Evolutionary conservation across 2,888 invertebrate species (phyloP), one percentile per base, ranked within the genome.

Genomic region (Idaea straminata): DNA sequence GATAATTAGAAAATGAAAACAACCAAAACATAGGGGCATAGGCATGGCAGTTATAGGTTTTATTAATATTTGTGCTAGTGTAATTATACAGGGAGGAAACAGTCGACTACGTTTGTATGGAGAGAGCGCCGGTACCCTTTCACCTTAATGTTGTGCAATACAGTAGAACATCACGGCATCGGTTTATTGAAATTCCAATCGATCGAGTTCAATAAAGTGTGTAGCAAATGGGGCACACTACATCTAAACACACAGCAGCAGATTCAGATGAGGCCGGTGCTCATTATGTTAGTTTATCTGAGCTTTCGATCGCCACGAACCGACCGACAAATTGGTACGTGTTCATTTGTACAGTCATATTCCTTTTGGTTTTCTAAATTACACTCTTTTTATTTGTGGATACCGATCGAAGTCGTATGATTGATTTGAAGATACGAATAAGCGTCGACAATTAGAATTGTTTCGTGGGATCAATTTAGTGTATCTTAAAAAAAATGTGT

Each of bases 251-350:
- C 59, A 58, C 61, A 66, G 72, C 71, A 72, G 73, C 70, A 60
- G 62, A 68, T 74, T 76, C 77, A 66, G 74, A 77, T 76, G 84
- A 83, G 80, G 83, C 77, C 80, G 80, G 82, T 83, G 79, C 80
- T 81, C 81, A 86, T 87, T 87, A 86, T 77, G 78, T 78, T 72
- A 71, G 74, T 59, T 83, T 89, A 89, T 89, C 89, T 80, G 66
- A 60, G 65, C 72, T 78, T 78, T 79, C 78, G 79, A 88, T 88
- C 88, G 80, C 83, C 85, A 84, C 83, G 83, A 25, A 83, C 75
- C 78, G 76, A 72, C 69, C 69, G 81, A 83, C 83, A 83, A 83
- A 83, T 84, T 83, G 77, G 73, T 74, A 75, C 76, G 74, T 75
- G 75, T 74, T 78, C 75, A 76, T 78, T 78, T 77, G 72, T 73